Conservation (phyloP, 2,797 vertebrate genomes). For the Decapterus maruadsi region DNA sequence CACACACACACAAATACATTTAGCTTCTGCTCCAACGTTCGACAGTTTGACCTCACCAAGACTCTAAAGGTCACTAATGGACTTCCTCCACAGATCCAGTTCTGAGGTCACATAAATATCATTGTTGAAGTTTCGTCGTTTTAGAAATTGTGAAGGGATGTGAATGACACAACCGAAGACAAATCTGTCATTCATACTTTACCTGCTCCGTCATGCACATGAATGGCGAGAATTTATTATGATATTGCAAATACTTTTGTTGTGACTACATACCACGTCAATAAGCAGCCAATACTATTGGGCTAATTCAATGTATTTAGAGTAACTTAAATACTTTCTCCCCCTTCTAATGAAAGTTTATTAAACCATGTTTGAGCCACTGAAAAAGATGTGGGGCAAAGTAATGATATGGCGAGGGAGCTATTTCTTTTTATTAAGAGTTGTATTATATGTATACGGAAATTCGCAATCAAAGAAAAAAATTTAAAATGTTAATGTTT, state of each 20-base stretch:
- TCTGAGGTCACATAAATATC: constrained; percentile 44
- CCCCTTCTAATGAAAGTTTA: no score
- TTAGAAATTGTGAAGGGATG: background rate
- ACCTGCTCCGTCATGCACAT: background rate
- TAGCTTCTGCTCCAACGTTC: constrained; percentile 28
- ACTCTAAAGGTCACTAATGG: constrained; percentile 62
- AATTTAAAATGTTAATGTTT: no score
- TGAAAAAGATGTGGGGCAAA: no score
- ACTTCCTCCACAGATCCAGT: constrained; percentile 45
- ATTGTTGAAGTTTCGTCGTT: background rate
- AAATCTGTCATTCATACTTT: background rate
- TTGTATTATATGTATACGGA: no score
- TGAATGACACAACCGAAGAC: no score
- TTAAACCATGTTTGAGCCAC: no score
- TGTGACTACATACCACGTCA: background rate
- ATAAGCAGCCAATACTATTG: background rate
- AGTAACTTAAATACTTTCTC: background rate
- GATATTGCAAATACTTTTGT: background rate
- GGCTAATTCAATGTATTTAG: no score
- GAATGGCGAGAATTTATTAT: background rate
- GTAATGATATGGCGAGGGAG: no score
- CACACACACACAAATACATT: background rate
- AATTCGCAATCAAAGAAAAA: no score
- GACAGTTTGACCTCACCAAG: constrained; percentile 40
- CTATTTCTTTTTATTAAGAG: no score